Conservation (phyloP, 2,113 vertebrate species). For the Bubo blakistoni region DNA sequence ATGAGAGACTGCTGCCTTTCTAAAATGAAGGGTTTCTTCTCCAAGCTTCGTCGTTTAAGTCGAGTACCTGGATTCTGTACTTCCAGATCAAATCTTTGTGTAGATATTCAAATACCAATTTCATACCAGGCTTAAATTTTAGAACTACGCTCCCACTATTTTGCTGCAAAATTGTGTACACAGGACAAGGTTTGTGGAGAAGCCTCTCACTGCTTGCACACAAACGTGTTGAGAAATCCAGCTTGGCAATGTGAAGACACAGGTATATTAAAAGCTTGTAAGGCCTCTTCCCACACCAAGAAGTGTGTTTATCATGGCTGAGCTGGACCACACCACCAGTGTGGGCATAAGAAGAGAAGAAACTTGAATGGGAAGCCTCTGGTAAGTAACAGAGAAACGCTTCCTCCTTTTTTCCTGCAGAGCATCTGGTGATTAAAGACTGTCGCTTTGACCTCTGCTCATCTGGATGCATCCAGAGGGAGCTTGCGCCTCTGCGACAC, state of each 20-base stretch:
- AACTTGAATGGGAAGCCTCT: not conserved
- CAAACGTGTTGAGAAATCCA: not conserved
- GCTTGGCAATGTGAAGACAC: not conserved
- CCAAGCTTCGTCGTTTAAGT: not conserved
- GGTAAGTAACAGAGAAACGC: not conserved
- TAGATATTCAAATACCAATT: not conserved
- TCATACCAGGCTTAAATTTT: not conserved
- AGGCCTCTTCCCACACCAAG: not conserved
- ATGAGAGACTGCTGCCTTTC: slow-evolving; percentile 9
- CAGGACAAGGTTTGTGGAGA: not conserved
- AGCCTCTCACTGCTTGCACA: not conserved
- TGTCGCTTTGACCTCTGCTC: not conserved
- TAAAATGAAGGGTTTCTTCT: not conserved
- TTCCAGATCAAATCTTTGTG: not conserved
- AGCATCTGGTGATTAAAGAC: not conserved
- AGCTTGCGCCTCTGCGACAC: not conserved
- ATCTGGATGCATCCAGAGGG: not conserved
- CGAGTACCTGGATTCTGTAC: not conserved
- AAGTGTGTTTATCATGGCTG: not conserved
- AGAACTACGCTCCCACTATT: not conserved
- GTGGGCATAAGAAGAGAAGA: not conserved
- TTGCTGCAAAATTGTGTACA: not conserved
- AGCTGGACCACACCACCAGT: not conserved
- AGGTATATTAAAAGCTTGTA: not conserved
- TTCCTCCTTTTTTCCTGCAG: not conserved